A percentile compares a stretch with the other conserved stretches of the same genome.
Conservation (phyloP, 2,797 vertebrate genomes). For the Betta splendens region DNA sequence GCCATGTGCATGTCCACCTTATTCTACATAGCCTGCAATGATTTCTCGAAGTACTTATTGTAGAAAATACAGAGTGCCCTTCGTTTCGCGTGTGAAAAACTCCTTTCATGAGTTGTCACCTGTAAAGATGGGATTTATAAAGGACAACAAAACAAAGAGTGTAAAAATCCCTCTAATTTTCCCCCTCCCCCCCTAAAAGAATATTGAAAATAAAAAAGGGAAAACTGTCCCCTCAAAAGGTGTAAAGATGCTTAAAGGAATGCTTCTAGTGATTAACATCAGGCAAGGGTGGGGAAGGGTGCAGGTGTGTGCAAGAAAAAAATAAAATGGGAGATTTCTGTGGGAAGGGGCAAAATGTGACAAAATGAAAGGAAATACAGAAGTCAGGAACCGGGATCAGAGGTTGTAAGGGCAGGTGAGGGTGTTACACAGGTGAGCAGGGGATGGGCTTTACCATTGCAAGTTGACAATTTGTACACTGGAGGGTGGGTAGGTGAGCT, state of each 20-base stretch:
- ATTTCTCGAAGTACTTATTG: conserved; percentile 84
- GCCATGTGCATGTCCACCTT: conserved; percentile 72
- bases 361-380: conserved; percentile 41
- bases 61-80: conserved; percentile 82
- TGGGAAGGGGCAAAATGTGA: conserved; percentile 67
- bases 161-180: conserved; percentile 69
- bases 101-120: conserved; percentile 67
- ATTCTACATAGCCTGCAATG: conserved; percentile 85
- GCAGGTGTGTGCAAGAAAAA: conserved; percentile 69
- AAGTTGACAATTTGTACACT: conserved; percentile 94
- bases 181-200: conserved; percentile 51
- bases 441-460: conserved; percentile 84
- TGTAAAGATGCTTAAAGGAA: conserved; percentile 84
- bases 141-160: conserved; percentile 64
- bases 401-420: conserved; percentile 25
- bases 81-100: conserved; percentile 53
- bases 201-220: conserved; percentile 18
- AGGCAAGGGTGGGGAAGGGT: conserved; percentile 82
- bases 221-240: conserved; percentile 72
- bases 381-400: conserved; percentile 27
- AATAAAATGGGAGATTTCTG: conserved; percentile 11
- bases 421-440: conserved; percentile 44
- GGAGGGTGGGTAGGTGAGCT: conserved; percentile 86
- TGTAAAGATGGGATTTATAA: conserved; percentile 54
- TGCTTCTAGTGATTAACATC: conserved; percentile 87